Conservation (phyloP, 2,797 vertebrate species). For the Hoplostethus mediterraneus region DNA sequence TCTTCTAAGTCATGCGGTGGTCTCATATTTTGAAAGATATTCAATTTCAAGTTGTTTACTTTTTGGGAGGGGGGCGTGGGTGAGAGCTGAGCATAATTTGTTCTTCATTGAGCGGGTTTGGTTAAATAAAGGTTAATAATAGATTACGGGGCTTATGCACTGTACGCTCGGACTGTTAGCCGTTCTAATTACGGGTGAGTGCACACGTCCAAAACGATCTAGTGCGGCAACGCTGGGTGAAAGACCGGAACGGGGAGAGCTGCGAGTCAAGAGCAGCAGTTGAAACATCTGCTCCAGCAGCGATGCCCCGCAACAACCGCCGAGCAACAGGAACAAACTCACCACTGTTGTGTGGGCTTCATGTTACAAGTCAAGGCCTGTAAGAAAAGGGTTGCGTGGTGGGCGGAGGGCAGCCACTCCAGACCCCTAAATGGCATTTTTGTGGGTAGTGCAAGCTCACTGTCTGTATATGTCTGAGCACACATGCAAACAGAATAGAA, state of each 20-base stretch:
- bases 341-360: constrained; percentile 29
- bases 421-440: not conserved
- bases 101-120: constrained; percentile 53
- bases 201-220: constrained; percentile 56
- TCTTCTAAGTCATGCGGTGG: not conserved
- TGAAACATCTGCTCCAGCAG: constrained; percentile 54
- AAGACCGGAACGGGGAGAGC: constrained; percentile 19
- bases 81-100: constrained; percentile 41
- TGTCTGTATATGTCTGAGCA: not conserved
- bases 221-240: constrained; percentile 11
- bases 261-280: constrained; percentile 48
- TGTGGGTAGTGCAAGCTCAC: not conserved
- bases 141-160: constrained; percentile 28
- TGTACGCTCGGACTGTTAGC: constrained; percentile 38
- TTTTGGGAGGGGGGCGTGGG: constrained; percentile 2
- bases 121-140: constrained; percentile 49
- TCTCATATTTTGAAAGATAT: constrained; percentile 22
- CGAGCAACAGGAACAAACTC: constrained; percentile 26
- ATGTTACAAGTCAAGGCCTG: not conserved
- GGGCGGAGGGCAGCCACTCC: not conserved
- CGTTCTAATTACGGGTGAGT: constrained; percentile 43
- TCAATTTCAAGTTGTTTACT: constrained; percentile 1
- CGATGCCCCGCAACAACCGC: constrained; percentile 32
- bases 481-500: not conserved
- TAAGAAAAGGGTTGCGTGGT: not conserved